Conservation (phyloP, 1,140 invertebrate genomes). For the Macrobrachium rosenbergii region DNA sequence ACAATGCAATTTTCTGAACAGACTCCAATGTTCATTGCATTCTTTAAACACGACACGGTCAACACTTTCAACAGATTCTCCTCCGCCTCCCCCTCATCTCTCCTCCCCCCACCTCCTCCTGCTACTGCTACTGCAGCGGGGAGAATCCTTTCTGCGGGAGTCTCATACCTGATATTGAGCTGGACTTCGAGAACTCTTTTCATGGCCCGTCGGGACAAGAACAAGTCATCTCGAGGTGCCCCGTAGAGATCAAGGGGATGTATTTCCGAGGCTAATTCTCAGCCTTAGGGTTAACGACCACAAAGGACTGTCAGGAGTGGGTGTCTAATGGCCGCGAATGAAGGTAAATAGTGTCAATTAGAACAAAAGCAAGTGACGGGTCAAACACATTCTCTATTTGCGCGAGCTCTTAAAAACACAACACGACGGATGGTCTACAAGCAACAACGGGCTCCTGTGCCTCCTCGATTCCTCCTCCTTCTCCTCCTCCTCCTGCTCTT, state of each 20-base stretch:
- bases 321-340: conserved; percentile 62
- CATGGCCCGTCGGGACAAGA: neutral
- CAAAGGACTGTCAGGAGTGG: neutral
- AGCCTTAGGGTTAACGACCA: conserved; percentile 11
- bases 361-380: conserved; percentile 62
- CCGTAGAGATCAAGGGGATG: neutral
- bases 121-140: neutral
- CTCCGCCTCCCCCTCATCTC: neutral
- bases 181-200: conserved; percentile 49
- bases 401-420: conserved; percentile 59
- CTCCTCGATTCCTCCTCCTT: no score
- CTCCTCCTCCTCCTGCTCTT: no score
- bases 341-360: conserved; percentile 64
- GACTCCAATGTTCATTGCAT: conserved; percentile 15
- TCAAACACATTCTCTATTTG: conserved; percentile 61
- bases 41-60: conserved; percentile 16
- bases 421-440: conserved; percentile 46
- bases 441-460: conserved; percentile 20
- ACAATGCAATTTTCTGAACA: conserved; percentile 33
- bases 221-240: neutral
- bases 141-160: neutral
- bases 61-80: conserved; percentile 4
- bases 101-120: neutral
- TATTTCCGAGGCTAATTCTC: neutral
- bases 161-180: conserved; percentile 54